Conservation (phyloP, 2,888 invertebrate species). For the Petrolisthes manimaculis region DNA sequence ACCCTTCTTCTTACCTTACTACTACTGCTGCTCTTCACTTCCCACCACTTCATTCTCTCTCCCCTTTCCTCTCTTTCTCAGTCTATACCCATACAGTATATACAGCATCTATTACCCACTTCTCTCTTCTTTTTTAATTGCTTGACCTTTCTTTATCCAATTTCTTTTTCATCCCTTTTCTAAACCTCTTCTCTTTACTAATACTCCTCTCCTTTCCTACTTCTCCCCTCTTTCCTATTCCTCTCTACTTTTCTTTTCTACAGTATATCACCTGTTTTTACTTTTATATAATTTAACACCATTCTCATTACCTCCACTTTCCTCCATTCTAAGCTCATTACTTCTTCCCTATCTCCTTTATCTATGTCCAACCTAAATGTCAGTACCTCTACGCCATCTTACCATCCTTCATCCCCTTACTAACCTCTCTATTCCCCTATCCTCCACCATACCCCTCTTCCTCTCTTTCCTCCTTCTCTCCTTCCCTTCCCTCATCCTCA, state of each 20-base stretch:
- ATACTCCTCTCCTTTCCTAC: no score
- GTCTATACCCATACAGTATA: no score
- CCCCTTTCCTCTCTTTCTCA: background rate
- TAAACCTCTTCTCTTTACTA: no score
- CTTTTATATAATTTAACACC: background rate
- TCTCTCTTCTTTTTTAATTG: no score
- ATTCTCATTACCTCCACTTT: background rate
- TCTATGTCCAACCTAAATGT: background rate
- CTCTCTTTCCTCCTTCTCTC: background rate
- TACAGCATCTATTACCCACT: no score
- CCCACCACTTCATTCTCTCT: background rate
- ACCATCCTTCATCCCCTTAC: background rate
- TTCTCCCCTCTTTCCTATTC: no score
- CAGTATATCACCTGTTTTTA: background rate
- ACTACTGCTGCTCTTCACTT: background rate
- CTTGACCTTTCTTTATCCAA: no score
- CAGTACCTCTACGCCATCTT: background rate
- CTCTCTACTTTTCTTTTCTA: no score
- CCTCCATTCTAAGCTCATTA: background rate
- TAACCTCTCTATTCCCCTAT: background rate
- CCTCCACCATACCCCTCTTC: background rate
- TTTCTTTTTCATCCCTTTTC: no score
- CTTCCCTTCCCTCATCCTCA: background rate
- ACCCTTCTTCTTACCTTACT: background rate
- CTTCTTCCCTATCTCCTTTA: background rate